Conservation (phyloP, 2,797 vertebrate species). For the Myotis vivesi region DNA sequence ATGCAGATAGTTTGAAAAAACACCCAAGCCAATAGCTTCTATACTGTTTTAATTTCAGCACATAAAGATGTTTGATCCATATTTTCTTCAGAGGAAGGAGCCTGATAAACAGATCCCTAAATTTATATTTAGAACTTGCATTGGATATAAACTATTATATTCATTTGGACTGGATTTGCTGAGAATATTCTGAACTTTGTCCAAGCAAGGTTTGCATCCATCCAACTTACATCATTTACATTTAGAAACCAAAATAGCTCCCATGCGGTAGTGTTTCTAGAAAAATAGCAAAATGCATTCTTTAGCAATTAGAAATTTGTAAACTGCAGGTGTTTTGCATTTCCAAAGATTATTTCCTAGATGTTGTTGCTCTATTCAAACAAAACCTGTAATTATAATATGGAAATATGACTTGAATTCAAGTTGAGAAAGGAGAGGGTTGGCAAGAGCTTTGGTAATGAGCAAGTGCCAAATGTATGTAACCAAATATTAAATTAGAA, state of each 20-base stretch:
- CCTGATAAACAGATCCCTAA: slow-evolving; percentile 9
- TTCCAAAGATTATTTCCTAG: slow-evolving; percentile 29
- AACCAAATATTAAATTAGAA: background rate
- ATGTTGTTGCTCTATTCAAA: background rate
- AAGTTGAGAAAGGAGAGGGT: background rate
- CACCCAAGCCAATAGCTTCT: background rate
- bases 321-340: background rate
- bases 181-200: background rate
- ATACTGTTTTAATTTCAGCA: background rate
- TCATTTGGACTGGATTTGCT: background rate
- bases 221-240: background rate
- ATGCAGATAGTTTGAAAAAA: background rate
- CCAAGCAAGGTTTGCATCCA: background rate
- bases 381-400: background rate
- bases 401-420: background rate
- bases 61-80: background rate
- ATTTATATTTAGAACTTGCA: background rate
- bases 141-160: background rate
- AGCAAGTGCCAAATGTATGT: background rate
- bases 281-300: slow-evolving; percentile 9
- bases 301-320: slow-evolving; percentile 29
- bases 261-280: background rate
- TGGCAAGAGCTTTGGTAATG: background rate
- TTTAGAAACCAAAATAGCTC: slow-evolving; percentile 9
- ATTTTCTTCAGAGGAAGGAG: background rate